Conservation (phyloP, 2,113 vertebrate genomes). For the Sceloporus tristichus region DNA sequence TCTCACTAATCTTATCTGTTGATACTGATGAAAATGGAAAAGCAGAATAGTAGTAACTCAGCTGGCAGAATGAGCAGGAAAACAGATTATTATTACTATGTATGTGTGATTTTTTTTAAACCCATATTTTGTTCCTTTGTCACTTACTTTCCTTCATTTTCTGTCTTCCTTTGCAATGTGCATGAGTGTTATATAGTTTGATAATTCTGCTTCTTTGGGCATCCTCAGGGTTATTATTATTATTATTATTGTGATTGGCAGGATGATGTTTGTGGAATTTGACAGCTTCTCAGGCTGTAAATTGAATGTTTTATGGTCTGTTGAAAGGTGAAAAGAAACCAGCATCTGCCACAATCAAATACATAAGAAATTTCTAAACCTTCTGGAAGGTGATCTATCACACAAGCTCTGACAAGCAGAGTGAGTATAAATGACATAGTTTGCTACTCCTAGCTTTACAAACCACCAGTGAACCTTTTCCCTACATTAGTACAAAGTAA, state of each 20-base stretch:
- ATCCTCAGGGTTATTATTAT: not conserved
- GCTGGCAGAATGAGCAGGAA: not conserved
- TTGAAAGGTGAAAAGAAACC: slow-evolving; percentile 58
- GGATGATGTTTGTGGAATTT: slow-evolving; percentile 58
- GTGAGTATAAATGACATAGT: slow-evolving; percentile 34
- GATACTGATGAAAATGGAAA: not conserved
- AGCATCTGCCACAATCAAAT: slow-evolving; percentile 53
- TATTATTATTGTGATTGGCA: slow-evolving; percentile 41
- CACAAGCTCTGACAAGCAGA: slow-evolving; percentile 27
- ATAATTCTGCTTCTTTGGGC: slow-evolving; percentile 47
- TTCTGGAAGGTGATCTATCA: slow-evolving; percentile 9
- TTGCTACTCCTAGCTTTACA: slow-evolving; percentile 46
- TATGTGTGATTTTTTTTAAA: slow-evolving; percentile 19
- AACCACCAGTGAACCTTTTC: slow-evolving; percentile 23
- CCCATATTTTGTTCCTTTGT: fast-evolving
- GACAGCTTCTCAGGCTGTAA: slow-evolving; percentile 54
- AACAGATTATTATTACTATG: not conserved
- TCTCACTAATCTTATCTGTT: not conserved
- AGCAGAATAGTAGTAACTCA: not conserved
- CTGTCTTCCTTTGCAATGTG: slow-evolving; percentile 5
- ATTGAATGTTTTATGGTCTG: slow-evolving; percentile 57
- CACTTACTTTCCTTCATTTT: slow-evolving; percentile 14
- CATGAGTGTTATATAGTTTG: slow-evolving; percentile 23
- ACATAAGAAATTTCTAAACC: slow-evolving; percentile 44
- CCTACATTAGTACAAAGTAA: slow-evolving; percentile 18